Evolutionary conservation across 1,140 invertebrate species (phyloP).

Genomic region (Saccostrea glomerata): DNA sequence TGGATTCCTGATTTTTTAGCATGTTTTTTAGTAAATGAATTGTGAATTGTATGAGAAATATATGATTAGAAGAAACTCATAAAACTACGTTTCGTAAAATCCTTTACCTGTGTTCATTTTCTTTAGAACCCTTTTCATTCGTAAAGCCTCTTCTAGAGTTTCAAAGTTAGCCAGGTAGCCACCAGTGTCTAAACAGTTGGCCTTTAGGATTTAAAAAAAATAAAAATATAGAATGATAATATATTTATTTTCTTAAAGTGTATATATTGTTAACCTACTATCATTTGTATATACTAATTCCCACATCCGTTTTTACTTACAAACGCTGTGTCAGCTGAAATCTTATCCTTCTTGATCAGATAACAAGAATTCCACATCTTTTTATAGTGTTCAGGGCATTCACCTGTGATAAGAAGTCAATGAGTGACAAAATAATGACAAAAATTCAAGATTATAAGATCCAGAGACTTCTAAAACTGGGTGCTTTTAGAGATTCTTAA

Average conservation of each 20-base stretch:
- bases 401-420: not conserved
- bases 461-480: no score
- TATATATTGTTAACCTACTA: no score
- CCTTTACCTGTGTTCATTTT: not conserved
- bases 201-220: not conserved
- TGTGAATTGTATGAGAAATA: no score
- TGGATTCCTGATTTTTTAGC: not conserved
- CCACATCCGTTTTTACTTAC: not conserved
- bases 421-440: no score
- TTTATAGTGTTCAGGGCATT: not conserved
- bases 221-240: no score
- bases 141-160: conserved; percentile 12
- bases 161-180: conserved; percentile 29
- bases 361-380: not conserved
- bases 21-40: no score
- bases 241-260: no score
- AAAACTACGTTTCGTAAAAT: no score
- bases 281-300: no score
- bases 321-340: not conserved
- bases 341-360: not conserved
- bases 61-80: no score
- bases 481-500: no score
- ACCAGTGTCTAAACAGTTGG: not conserved
- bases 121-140: conserved; percentile 14
- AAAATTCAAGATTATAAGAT: no score